These are phyloP conservation scores for Flexamia atlantica DNA, from an alignment of 2,888 invertebrate species.

Conservation along the genomic window DNA sequence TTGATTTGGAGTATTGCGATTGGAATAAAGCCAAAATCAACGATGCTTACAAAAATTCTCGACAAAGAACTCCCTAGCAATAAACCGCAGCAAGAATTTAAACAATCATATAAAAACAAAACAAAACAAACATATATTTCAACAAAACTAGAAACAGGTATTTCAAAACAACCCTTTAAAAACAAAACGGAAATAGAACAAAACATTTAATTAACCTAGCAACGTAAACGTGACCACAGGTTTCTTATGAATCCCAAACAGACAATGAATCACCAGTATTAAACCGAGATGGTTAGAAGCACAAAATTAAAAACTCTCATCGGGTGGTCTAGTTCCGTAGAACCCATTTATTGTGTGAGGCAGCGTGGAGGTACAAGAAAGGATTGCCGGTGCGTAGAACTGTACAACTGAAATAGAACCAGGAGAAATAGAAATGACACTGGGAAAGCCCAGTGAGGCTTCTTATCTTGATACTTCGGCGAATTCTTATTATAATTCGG, in stretches of 20 bases:
- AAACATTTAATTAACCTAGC: too few relatives aligned
- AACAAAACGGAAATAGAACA: too few relatives aligned
- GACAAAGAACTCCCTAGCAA: too few relatives aligned
- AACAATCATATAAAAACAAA: too few relatives aligned
- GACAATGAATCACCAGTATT: neutral
- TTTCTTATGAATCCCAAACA: neutral
- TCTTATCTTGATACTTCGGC: neutral
- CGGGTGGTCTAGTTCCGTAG: neutral
- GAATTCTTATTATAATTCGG: too few relatives aligned
- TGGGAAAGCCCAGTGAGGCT: neutral
- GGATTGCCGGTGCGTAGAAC: neutral
- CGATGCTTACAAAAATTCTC: too few relatives aligned
- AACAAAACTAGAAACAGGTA: too few relatives aligned
- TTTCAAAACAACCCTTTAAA: too few relatives aligned
- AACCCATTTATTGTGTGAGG: neutral
- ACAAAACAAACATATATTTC: too few relatives aligned
- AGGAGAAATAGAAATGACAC: neutral
- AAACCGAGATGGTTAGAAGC: neutral
- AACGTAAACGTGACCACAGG: neutral
- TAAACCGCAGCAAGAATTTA: too few relatives aligned
- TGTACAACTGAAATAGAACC: neutral
- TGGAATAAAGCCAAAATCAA: too few relatives aligned
- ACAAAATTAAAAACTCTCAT: neutral
- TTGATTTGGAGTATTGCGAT: too few relatives aligned
- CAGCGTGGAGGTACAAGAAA: neutral